phyloP scores from a whole-genome alignment of 2,888 invertebrate genomes.

The Lottia gigantea region DNA sequence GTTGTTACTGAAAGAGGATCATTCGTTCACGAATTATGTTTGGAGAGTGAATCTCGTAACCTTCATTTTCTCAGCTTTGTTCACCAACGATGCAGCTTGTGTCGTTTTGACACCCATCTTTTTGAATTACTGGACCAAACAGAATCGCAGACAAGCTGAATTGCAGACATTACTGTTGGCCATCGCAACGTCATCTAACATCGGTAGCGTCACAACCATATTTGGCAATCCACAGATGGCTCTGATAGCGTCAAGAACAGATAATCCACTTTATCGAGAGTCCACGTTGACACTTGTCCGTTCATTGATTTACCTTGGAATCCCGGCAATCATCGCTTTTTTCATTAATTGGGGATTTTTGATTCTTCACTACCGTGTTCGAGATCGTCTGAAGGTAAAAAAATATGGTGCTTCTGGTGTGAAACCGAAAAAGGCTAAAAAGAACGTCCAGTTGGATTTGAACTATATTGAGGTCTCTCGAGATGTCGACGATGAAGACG shows the following conservation, averaged over 20 bases:
- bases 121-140: slow-evolving; percentile 36
- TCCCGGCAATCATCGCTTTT: slow-evolving; percentile 32
- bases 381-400: background rate
- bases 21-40: slow-evolving; percentile 31
- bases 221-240: slow-evolving; percentile 43
- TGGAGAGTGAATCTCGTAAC: slow-evolving; percentile 30
- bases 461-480: background rate
- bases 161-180: slow-evolving; percentile 36
- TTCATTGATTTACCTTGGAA: slow-evolving; percentile 33
- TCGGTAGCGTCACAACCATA: slow-evolving; percentile 36
- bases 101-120: slow-evolving; percentile 39
- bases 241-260: slow-evolving; percentile 37
- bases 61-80: slow-evolving; percentile 36
- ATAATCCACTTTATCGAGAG: slow-evolving; percentile 15
- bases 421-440: background rate
- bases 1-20: slow-evolving; percentile 25
- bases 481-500: background rate
- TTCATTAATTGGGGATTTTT: slow-evolving; percentile 35
- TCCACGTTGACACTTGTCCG: slow-evolving; percentile 30
- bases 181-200: slow-evolving; percentile 39
- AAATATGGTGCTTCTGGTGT: background rate
- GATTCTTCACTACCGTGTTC: slow-evolving; percentile 26
- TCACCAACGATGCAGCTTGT: slow-evolving; percentile 40
- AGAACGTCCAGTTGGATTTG: background rate
- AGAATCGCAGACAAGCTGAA: slow-evolving; percentile 35